Base-by-base conservation (phyloP, 2,888 invertebrate species). In the Pollenia amentaria region DNA sequence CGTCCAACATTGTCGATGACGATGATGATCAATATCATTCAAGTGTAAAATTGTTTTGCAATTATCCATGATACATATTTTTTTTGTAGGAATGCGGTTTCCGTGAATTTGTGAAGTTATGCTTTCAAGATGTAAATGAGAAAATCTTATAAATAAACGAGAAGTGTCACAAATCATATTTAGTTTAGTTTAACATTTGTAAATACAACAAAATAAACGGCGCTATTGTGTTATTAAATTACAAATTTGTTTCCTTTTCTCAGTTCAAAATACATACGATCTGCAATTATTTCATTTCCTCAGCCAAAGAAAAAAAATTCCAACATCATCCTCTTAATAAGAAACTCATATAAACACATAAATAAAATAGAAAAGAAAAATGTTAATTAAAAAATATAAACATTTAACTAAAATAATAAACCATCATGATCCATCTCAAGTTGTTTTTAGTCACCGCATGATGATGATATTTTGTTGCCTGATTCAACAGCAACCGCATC, bases 121-220 rank as follows among this genome's bases (percentile, higher is more conserved):
- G 42, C 18, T 48, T 57, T 53, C 57, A 8, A 75, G 53, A 70
- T 69, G 44, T 10, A 67, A 84, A 81, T 75, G 75, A 57, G 62
- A 85, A 77, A 87, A 87, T 85, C 88, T 89, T 92, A 92, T 92
- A 92, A 91, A 92, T 91, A 91, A 81, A 69, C 80, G 77, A 89
- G 82, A 90, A 90, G 90, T 91, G 91, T 89, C 88, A 91, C 87
- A 90, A 89, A 89, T 90, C 89, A 89, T 89, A 90, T 90, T 91
- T 91, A 91, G 90, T 90, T 91, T 91, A 91, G 90, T 92, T 78
- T 79, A 65, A 51, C 60, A 70, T 73, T 70, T 60, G 81, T 67
- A 51, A 29, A 65, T 55, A 60, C 40, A 64, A 48, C 57, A 72
- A 57, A 48, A 40, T 40, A 48, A 78, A 57, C 46, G 60, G 11